Base-by-base conservation (phyloP, 2,888 invertebrate genomes). In the Notocelia uddmanniana region DNA sequence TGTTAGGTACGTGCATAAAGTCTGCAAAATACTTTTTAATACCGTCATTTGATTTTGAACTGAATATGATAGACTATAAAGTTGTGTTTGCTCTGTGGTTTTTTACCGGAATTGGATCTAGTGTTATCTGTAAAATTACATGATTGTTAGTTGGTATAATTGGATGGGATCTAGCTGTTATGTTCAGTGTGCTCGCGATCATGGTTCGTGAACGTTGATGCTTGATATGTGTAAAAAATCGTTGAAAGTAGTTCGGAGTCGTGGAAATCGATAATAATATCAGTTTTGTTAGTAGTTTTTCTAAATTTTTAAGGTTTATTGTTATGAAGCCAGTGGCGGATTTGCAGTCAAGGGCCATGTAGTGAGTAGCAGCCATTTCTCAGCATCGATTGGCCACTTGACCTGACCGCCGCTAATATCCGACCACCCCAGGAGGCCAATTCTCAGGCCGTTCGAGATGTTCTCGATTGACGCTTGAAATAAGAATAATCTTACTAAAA, bases 111-210 rank as follows among this genome's bases (percentile, higher is more conserved):
- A 15, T 41, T 5, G 1, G 26, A 37, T 37, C 21, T 59, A 59
- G 37, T 13, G 21, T 37, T 37, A 37, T 59, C 15, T 37, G 13
- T 15, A 21, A 37, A 41, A 58, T 58, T 58, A 19, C 9, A 58
- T 37, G 37, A 59, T 59, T 41, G 21, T 21, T 21, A 59, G 41
- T 41, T 41, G 41, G 9, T 59, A 21, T 59, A 37, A 58, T 58
- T 58, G 37, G 37, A 13, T 19, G 13, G 6, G 34, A 3, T 41
- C 37, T 57, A 34, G 19, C 1, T 19, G n/a, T 18, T 37, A 13
- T 19, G 37, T 37, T 15, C 21, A 58, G 37, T 58, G 6, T 58
- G 19, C 18, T 19, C 58, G 58, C 37, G 58, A 37, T 8, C 58
- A 21, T 57, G 57, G 57, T 34, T 13, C 37, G 58, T 37, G 58